These are phyloP conservation scores for Leucophora obtusa DNA, from an alignment of 2,888 invertebrate genomes.

Conservation along the genomic window DNA sequence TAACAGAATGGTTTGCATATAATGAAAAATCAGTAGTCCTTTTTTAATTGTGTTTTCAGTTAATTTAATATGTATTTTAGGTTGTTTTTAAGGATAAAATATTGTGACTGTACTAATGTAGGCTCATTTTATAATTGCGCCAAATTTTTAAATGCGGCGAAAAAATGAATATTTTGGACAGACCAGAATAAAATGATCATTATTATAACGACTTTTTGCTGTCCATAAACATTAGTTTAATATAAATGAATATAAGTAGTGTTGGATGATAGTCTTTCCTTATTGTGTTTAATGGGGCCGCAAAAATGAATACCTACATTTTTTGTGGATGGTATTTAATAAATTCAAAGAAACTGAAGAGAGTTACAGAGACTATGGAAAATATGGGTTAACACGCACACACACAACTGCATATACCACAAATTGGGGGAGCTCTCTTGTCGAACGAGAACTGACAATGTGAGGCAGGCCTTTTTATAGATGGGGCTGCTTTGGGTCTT, in stretches of 20 bases:
- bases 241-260: conserved; percentile 3
- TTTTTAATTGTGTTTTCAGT: too few species aligned
- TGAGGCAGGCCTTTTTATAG: conserved; percentile 57
- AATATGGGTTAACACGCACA: conserved; percentile 24
- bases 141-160: too few species aligned
- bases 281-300: conserved; percentile 46
- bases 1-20: too few species aligned
- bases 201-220: not conserved
- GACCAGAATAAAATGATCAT: not conserved
- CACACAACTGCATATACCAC: not conserved
- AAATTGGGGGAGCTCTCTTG: conserved; percentile 34
- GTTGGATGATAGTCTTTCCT: conserved; percentile 16
- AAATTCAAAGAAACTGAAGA: conserved; percentile 2
- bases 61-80: too few species aligned
- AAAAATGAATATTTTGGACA: not conserved
- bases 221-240: too few species aligned
- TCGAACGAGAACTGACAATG: conserved; percentile 23
- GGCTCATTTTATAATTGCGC: too few species aligned
- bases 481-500: conserved; percentile 55
- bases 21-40: too few species aligned
- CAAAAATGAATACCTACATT: conserved; percentile 55
- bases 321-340: conserved; percentile 55
- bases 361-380: not conserved
- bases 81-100: too few species aligned
- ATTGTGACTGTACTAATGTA: too few species aligned